Conservation (phyloP, 2,888 invertebrate species). For the Acheta domesticus region DNA sequence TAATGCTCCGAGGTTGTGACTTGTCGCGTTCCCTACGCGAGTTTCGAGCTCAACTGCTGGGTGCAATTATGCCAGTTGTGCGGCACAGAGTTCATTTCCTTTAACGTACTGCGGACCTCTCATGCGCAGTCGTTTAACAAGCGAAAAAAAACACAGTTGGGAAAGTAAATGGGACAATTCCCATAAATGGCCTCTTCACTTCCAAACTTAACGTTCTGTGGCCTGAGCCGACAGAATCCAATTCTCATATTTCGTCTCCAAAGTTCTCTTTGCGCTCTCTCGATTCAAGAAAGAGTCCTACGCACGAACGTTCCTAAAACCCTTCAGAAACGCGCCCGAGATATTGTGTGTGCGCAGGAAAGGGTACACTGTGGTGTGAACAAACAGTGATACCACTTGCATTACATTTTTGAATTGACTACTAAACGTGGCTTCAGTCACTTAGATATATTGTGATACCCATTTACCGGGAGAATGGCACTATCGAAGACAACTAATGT, state of each 20-base stretch:
- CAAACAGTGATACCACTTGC: too few relatives aligned
- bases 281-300: background rate
- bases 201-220: constrained; percentile 10
- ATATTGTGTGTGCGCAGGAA: too few relatives aligned
- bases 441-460: too few relatives aligned
- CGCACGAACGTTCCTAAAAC: too few relatives aligned
- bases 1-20: too few relatives aligned
- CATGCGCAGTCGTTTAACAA: background rate
- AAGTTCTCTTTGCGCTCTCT: background rate
- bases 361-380: too few relatives aligned
- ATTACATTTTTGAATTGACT: too few relatives aligned
- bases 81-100: constrained; percentile 6
- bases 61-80: background rate
- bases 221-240: constrained; percentile 18
- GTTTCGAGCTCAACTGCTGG: background rate
- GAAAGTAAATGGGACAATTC: background rate
- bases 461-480: too few relatives aligned
- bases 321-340: too few relatives aligned
- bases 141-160: background rate
- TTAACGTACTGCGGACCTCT: background rate
- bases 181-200: constrained; percentile 18
- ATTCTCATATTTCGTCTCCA: background rate
- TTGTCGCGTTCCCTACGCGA: too few relatives aligned
- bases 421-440: too few relatives aligned
- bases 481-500: too few relatives aligned